Evolutionary conservation across 1,140 invertebrate genomes (phyloP).

Genomic region (Gerris buenoi): DNA sequence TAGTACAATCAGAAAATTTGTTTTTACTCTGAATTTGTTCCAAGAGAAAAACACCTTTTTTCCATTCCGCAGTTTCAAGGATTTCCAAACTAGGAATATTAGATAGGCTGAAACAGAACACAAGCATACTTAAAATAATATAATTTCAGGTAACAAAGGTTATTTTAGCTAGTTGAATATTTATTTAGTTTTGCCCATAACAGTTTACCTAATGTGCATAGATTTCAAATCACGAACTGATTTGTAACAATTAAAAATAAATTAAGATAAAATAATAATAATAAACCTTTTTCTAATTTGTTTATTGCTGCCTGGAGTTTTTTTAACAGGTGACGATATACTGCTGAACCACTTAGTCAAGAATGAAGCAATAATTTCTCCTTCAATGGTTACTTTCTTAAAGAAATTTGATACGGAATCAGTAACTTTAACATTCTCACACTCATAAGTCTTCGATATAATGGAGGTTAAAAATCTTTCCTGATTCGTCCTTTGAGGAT

Average conservation of each 20-base stretch:
- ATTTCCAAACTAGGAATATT: slow-evolving; percentile 32
- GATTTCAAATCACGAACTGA: no score
- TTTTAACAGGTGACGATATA: background rate
- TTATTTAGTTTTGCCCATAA: no score
- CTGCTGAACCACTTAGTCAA: slow-evolving; percentile 24
- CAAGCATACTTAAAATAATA: no score
- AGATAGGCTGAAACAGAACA: slow-evolving; percentile 4
- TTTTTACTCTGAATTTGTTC: slow-evolving; percentile 75
- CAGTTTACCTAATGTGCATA: no score
- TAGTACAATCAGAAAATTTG: slow-evolving; percentile 45
- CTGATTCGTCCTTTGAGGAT: slow-evolving; percentile 17
- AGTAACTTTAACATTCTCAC: slow-evolving; percentile 34
- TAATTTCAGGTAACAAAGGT: no score
- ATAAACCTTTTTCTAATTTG: no score
- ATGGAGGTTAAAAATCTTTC: slow-evolving; percentile 28
- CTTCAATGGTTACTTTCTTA: slow-evolving; percentile 51
- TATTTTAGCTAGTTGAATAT: no score
- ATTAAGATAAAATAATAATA: no score
- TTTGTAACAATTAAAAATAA: no score
- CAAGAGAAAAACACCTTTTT: slow-evolving; percentile 55
- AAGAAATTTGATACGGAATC: slow-evolving; percentile 43
- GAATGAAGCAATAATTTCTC: slow-evolving; percentile 41
- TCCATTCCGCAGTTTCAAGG: slow-evolving; percentile 51
- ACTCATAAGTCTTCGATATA: slow-evolving; percentile 30
- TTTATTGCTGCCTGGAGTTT: no score